These are phyloP conservation scores for Chloroceryle aenea DNA, from an alignment of 2,113 vertebrate species.

Conservation along the genomic window DNA sequence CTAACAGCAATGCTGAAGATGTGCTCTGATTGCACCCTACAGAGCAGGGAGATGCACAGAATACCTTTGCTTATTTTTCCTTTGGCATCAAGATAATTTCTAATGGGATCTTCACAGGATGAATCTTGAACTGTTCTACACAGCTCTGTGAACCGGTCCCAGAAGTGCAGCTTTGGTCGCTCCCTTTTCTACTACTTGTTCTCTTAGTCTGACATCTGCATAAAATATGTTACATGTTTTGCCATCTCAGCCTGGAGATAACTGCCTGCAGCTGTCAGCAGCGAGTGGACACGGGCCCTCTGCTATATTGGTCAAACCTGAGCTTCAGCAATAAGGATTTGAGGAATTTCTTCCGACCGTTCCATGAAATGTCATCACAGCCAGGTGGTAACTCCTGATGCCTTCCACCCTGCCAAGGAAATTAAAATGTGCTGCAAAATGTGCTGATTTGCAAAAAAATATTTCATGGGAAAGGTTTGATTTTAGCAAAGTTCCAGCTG, in stretches of 20 bases:
- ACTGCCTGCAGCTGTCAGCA: neutral
- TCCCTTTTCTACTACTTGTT: neutral
- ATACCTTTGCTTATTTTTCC: neutral
- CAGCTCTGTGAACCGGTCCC: neutral
- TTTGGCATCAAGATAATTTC: conserved; percentile 19
- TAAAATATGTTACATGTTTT: neutral
- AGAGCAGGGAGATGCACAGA: neutral
- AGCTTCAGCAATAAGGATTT: neutral
- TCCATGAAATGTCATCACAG: neutral
- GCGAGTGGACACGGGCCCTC: neutral
- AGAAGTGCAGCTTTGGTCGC: neutral
- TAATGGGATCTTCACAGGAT: neutral
- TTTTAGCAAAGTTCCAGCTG: conserved; percentile 35
- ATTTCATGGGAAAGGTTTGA: neutral
- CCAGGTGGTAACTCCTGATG: neutral
- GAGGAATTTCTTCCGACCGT: neutral
- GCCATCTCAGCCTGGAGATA: neutral
- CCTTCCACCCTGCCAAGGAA: neutral
- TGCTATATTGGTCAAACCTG: neutral
- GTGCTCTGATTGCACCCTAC: conserved; percentile 15
- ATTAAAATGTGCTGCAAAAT: neutral
- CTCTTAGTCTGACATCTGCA: neutral
- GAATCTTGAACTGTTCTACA: neutral
- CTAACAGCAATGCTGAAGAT: conserved; percentile 6
- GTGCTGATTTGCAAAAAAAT: conserved; percentile 23